These are phyloP conservation scores for Zophobas atratus DNA, from an alignment of 1,140 invertebrate genomes.

Conservation along the genomic window DNA sequence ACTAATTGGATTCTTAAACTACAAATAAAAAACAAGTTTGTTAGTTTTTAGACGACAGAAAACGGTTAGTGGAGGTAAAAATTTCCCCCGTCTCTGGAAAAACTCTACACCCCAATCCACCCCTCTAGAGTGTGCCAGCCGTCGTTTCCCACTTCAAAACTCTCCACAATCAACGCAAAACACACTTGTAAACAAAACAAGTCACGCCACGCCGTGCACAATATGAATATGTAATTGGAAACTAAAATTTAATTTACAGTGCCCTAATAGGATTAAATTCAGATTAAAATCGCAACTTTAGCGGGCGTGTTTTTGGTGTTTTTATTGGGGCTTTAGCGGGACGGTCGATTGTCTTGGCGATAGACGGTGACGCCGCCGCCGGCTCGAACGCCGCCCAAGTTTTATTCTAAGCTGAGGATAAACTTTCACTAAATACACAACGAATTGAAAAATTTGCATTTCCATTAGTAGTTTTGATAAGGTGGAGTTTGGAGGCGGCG, in stretches of 20 bases:
- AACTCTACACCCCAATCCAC: no score
- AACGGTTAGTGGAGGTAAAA: no score
- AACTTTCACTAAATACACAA: constrained; percentile 50
- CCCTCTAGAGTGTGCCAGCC: constrained; percentile 11
- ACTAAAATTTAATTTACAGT: constrained; percentile 57
- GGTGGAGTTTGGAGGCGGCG: constrained; percentile 4
- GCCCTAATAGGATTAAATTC: constrained; percentile 55
- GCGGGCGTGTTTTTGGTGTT: constrained; percentile 24
- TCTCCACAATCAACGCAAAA: constrained; percentile 37
- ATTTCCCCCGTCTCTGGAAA: no score
- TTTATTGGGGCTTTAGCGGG: constrained; percentile 22
- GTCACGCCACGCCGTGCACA: constrained; percentile 38
- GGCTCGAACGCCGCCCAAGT: neutral
- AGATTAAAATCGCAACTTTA: constrained; percentile 55
- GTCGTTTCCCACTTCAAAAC: constrained; percentile 21
- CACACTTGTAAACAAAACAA: constrained; percentile 50
- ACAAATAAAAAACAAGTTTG: no score
- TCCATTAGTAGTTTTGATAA: constrained; percentile 25
- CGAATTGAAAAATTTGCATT: constrained; percentile 50
- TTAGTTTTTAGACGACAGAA: no score
- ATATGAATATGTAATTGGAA: constrained; percentile 58
- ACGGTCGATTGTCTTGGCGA: constrained; percentile 1
- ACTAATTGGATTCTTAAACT: no score
- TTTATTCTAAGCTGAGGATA: constrained; percentile 44
- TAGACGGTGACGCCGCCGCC: neutral